phyloP scores from a whole-genome alignment of 2,888 invertebrate species.

The Dyspetes luteomarginatus region DNA sequence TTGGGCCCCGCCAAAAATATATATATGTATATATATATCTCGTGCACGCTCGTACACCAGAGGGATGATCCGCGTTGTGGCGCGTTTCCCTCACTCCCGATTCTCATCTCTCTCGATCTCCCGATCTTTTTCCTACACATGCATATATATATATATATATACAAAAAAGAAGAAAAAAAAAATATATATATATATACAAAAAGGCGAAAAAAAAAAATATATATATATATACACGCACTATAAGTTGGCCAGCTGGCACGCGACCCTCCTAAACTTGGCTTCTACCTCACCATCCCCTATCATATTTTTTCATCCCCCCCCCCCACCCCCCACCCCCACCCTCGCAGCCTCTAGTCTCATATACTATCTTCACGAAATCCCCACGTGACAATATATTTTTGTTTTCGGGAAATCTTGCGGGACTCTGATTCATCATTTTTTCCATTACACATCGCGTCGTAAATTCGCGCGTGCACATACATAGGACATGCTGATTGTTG shows the following conservation, averaged over 20 bases:
- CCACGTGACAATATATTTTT: slow-evolving; percentile 70
- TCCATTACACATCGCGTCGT: slow-evolving; percentile 11
- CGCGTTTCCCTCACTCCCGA: slow-evolving; percentile 50
- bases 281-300: slow-evolving; percentile 61
- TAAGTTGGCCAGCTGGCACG: slow-evolving; percentile 65
- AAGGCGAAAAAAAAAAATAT: too few species aligned
- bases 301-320: slow-evolving; percentile 43
- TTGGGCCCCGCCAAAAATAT: slow-evolving; percentile 35
- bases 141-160: slow-evolving; percentile 10
- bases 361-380: slow-evolving; percentile 66
- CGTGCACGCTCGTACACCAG: background rate
- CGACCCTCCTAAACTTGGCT: slow-evolving; percentile 67
- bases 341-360: slow-evolving; percentile 62
- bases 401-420: slow-evolving; percentile 69
- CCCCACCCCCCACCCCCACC: slow-evolving; percentile 33
- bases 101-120: slow-evolving; percentile 58
- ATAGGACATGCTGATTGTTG: too few species aligned
- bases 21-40: too few species aligned
- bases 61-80: slow-evolving; percentile 12
- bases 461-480: too few species aligned
- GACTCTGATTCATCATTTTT: slow-evolving; percentile 67
- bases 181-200: too few species aligned
- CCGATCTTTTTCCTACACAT: background rate
- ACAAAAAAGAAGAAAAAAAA: too few species aligned
- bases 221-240: slow-evolving; percentile 14